Evolutionary conservation across 2,113 vertebrate genomes (phyloP).

Genomic region (Brevimyrus niger): DNA sequence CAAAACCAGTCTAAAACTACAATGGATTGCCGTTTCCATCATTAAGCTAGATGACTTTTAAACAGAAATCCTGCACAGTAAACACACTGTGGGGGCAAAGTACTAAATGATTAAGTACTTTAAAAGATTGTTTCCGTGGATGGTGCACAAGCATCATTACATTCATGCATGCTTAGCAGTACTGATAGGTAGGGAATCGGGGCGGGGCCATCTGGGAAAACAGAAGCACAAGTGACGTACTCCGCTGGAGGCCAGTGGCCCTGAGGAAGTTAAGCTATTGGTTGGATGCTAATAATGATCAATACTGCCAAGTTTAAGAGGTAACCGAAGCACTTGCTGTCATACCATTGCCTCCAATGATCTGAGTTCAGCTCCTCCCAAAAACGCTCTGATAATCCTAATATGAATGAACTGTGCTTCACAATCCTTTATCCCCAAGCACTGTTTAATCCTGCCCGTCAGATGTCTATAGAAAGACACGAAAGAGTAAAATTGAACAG

Average conservation of each 20-base stretch:
- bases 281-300: conserved; percentile 51
- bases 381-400: conserved; percentile 84
- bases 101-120: conserved; percentile 5
- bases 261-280: conserved; percentile 24
- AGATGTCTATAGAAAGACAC: conserved; percentile 99
- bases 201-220: conserved; percentile 21
- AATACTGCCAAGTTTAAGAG: conserved; percentile 87
- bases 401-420: conserved; percentile 99
- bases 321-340: conserved; percentile 80
- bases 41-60: conserved; percentile 3
- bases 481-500: conserved; percentile 95
- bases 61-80: conserved; percentile 12
- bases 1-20: conserved; percentile 6
- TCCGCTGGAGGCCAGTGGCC: conserved; percentile 6
- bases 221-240: conserved; percentile 12
- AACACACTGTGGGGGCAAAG: background rate
- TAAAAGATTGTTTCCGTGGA: background rate
- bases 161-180: conserved; percentile 85
- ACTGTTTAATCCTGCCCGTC: conserved; percentile 97
- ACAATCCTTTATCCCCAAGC: conserved; percentile 99
- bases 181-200: conserved; percentile 55
- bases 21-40: background rate
- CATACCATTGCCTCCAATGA: conserved; percentile 97
- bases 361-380: conserved; percentile 88
- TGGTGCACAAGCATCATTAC: conserved; percentile 64